Evolutionary conservation across 2,888 invertebrate species (phyloP).

Genomic region (Hipparchia semele): DNA sequence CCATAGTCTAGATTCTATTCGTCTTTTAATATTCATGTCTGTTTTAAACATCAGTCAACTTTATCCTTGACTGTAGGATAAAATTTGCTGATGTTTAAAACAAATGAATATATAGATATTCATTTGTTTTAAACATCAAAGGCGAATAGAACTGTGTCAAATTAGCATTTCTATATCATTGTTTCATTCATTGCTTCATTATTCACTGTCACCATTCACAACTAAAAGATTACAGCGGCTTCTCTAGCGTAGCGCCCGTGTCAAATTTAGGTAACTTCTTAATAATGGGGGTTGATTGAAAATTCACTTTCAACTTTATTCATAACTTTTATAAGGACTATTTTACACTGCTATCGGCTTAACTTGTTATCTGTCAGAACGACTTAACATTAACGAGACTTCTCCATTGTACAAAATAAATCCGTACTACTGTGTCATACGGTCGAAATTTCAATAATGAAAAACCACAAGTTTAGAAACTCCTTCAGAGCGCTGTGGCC

Average conservation of each 20-base stretch:
- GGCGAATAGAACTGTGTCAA: constrained; percentile 14
- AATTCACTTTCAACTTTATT: constrained; percentile 45
- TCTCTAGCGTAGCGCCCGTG: constrained; percentile 61
- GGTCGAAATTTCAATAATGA: constrained; percentile 49
- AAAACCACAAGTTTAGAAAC: constrained; percentile 50
- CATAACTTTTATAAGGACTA: constrained; percentile 44
- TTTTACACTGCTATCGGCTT: constrained; percentile 47
- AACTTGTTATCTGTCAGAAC: constrained; percentile 69
- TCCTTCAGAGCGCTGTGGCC: constrained; percentile 78
- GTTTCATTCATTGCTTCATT: constrained; percentile 41
- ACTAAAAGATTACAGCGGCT: constrained; percentile 58
- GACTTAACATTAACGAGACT: constrained; percentile 58
- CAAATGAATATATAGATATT: background rate
- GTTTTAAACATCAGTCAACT: background rate
- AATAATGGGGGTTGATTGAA: constrained; percentile 47
- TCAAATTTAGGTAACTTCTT: constrained; percentile 73
- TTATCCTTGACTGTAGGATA: background rate
- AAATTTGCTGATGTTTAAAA: background rate
- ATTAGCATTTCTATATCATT: constrained; percentile 23
- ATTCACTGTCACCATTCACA: constrained; percentile 43
- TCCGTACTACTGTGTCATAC: constrained; percentile 41
- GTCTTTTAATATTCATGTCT: background rate
- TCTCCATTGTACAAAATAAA: constrained; percentile 42
- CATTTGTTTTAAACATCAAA: no score
- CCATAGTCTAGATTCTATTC: background rate